Evolutionary conservation across 2,888 invertebrate species (phyloP).

Genomic region (Cheilosia soror): DNA sequence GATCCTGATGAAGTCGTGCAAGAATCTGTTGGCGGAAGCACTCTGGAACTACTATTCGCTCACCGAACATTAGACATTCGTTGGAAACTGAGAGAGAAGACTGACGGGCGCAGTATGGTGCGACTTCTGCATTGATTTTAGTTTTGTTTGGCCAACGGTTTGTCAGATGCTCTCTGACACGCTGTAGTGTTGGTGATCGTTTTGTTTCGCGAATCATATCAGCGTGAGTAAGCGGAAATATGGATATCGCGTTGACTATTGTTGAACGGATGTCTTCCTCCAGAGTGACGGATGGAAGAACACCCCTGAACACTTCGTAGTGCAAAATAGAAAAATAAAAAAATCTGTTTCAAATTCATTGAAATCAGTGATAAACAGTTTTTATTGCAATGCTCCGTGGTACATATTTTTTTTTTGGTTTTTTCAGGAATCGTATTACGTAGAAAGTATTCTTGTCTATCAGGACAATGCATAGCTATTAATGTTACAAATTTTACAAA

Average conservation of each 20-base stretch:
- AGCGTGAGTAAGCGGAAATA: background rate
- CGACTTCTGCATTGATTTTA: background rate
- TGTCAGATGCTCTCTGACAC: background rate
- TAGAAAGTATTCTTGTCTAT: too few species aligned
- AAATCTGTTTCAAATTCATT: too few species aligned
- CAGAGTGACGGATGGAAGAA: background rate
- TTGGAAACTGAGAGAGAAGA: background rate
- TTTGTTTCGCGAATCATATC: background rate
- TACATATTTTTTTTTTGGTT: too few species aligned
- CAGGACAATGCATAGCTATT: too few species aligned
- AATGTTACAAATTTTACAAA: too few species aligned
- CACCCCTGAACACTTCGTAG: too few species aligned
- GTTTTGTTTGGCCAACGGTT: background rate
- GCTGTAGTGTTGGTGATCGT: background rate
- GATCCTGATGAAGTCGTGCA: background rate
- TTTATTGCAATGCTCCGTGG: too few species aligned
- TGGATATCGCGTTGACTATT: slow-evolving; percentile 2
- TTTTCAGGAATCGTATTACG: too few species aligned
- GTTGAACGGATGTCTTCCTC: background rate
- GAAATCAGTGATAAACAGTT: too few species aligned
- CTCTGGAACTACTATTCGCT: background rate
- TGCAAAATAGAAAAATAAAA: too few species aligned
- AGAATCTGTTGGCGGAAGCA: background rate
- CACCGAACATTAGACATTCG: background rate
- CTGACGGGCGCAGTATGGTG: slow-evolving; percentile 4